phyloP scores from a whole-genome alignment of 2,113 vertebrate genomes.

The Pica pica region DNA sequence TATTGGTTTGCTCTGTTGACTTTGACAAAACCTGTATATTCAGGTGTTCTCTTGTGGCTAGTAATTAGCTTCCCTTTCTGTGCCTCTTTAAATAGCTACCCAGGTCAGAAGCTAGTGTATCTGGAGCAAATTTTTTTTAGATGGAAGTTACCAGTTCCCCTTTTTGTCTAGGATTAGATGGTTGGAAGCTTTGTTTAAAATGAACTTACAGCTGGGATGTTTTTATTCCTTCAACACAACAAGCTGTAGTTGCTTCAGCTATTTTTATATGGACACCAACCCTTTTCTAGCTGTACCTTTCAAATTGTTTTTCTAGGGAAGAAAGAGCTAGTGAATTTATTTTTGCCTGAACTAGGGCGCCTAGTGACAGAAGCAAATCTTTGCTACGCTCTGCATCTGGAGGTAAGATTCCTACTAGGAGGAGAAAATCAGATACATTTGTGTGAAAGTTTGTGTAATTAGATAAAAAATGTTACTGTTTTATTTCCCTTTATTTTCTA shows the following conservation, averaged over 20 bases:
- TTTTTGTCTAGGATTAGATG: background rate
- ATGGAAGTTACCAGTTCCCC: background rate
- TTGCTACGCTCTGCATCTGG: constrained; percentile 66
- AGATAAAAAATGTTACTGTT: background rate
- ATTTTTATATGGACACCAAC: background rate
- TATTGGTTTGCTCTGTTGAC: background rate
- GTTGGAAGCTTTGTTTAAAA: background rate
- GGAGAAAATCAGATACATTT: accelerated
- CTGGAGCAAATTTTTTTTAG: background rate
- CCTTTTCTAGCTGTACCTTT: background rate
- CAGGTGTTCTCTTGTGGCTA: background rate
- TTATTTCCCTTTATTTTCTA: background rate
- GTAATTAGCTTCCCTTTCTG: background rate
- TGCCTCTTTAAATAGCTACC: background rate
- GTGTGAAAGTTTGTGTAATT: background rate
- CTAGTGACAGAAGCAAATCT: constrained; percentile 68
- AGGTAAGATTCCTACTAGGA: constrained; percentile 72
- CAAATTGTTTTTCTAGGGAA: constrained; percentile 59
- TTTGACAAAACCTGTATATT: background rate
- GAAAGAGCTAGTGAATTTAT: constrained; percentile 73
- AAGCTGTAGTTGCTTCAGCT: background rate
- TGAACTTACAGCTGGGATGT: background rate
- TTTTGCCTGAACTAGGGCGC: constrained; percentile 77
- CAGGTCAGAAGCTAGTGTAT: background rate
- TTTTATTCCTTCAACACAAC: background rate